A percentile compares a stretch with the other conserved stretches of the same genome.
These are phyloP conservation scores for Aplodontia rufa DNA, from an alignment of 2,113 vertebrate genomes.

Conservation along the genomic window DNA sequence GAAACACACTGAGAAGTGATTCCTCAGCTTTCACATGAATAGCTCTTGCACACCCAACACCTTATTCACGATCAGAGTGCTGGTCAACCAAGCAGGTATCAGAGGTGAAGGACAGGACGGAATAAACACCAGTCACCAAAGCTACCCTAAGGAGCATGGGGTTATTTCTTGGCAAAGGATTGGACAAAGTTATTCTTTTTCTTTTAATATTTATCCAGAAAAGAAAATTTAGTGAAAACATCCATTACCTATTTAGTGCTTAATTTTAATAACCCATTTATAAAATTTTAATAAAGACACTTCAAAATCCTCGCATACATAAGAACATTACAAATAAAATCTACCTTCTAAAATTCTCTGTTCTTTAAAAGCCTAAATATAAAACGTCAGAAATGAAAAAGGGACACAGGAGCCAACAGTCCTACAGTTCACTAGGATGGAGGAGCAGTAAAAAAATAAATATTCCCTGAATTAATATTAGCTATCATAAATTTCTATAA, in stretches of 20 bases:
- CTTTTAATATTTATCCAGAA: neutral
- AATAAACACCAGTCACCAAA: neutral
- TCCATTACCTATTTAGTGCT: neutral
- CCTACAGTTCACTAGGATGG: neutral
- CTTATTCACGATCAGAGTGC: neutral
- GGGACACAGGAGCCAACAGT: neutral
- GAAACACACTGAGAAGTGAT: neutral
- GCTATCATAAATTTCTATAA: no score
- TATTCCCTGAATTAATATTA: no score
- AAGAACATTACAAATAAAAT: constrained; percentile 25
- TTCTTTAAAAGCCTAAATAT: neutral
- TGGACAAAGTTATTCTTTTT: neutral
- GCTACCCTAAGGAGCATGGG: neutral
- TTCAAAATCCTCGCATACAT: neutral
- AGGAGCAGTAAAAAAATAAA: neutral
- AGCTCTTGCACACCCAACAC: neutral
- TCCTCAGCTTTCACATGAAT: neutral
- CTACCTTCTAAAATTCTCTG: neutral
- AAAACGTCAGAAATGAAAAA: neutral
- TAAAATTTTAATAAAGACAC: constrained; percentile 14
- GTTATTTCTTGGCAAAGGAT: neutral
- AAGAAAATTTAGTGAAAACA: neutral
- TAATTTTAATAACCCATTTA: constrained; percentile 33
- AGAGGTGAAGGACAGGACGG: no score
- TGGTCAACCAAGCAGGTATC: neutral